A percentile compares a stretch with the other conserved stretches of the same genome.
Evolutionary conservation across 1,140 invertebrate species (phyloP).

Genomic region (Drosophila miranda): DNA sequence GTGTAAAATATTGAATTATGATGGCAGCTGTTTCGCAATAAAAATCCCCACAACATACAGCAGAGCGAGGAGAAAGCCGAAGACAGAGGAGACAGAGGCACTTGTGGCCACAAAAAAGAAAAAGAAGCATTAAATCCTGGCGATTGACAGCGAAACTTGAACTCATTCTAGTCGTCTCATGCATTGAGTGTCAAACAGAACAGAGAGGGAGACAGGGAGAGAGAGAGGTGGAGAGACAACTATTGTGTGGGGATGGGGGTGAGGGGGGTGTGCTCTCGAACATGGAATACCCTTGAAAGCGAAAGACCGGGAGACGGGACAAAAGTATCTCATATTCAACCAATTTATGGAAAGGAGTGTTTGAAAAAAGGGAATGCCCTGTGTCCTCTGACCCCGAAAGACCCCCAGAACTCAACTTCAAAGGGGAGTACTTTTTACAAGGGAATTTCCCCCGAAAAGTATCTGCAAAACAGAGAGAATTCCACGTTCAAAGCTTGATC

Average conservation of each 20-base stretch:
- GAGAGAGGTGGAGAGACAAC: constrained; percentile 6
- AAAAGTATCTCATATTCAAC: too few relatives aligned
- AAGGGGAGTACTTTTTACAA: too few relatives aligned
- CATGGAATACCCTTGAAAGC: too few relatives aligned
- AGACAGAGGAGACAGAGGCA: neutral
- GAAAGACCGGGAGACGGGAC: too few relatives aligned
- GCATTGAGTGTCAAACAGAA: constrained; percentile 47
- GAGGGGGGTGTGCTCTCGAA: constrained; percentile 15
- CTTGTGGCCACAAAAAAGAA: neutral
- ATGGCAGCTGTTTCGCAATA: constrained; percentile 79
- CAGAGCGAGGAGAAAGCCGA: neutral
- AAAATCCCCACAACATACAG: constrained; percentile 26
- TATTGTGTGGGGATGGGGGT: neutral
- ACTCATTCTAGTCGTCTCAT: constrained; percentile 66
- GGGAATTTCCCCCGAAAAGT: too few relatives aligned
- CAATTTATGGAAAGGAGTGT: too few relatives aligned
- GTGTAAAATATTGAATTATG: constrained; percentile 80
- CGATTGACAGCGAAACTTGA: constrained; percentile 69
- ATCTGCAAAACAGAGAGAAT: too few relatives aligned
- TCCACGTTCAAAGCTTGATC: too few relatives aligned
- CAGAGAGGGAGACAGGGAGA: neutral
- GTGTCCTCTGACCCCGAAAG: too few relatives aligned
- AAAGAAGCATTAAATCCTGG: constrained; percentile 66
- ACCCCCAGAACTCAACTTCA: too few relatives aligned
- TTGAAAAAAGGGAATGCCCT: too few relatives aligned